phyloP scores from a whole-genome alignment of 2,797 vertebrate genomes.

The Liasis olivaceus region DNA sequence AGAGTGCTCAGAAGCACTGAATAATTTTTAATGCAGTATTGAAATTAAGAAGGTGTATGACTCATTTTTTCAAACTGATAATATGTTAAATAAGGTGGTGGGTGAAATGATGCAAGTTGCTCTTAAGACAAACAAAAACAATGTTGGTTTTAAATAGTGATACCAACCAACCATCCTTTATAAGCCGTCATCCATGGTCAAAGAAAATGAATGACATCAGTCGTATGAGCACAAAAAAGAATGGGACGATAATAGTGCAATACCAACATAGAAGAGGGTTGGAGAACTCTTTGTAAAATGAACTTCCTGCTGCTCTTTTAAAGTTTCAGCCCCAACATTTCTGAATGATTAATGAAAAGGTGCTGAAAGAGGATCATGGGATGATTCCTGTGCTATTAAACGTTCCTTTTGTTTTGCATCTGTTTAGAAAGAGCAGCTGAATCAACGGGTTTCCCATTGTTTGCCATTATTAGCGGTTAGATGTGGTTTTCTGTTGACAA shows the following conservation, averaged over 20 bases:
- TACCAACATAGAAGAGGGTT: neutral
- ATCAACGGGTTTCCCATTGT: slow-evolving; percentile 10
- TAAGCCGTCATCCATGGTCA: slow-evolving; percentile 13
- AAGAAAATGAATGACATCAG: neutral
- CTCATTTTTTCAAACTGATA: neutral
- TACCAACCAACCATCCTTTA: neutral
- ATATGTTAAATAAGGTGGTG: neutral
- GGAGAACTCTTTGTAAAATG: neutral
- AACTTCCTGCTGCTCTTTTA: neutral
- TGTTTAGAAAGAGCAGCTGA: neutral
- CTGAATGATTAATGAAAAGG: neutral
- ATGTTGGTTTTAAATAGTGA: neutral
- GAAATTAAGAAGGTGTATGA: neutral
- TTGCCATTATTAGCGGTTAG: slow-evolving; percentile 21
- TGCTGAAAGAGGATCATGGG: neutral
- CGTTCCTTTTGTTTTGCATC: neutral
- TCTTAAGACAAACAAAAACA: neutral
- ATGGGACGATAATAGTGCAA: neutral
- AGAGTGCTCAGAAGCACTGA: neutral
- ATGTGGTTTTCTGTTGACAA: neutral
- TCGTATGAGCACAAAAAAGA: neutral
- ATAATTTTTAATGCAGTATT: neutral
- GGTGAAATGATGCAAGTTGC: neutral
- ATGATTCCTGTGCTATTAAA: neutral
- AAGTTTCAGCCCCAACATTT: slow-evolving; percentile 26